phyloP scores from a whole-genome alignment of 1,140 invertebrate genomes.

The Musca domestica region DNA sequence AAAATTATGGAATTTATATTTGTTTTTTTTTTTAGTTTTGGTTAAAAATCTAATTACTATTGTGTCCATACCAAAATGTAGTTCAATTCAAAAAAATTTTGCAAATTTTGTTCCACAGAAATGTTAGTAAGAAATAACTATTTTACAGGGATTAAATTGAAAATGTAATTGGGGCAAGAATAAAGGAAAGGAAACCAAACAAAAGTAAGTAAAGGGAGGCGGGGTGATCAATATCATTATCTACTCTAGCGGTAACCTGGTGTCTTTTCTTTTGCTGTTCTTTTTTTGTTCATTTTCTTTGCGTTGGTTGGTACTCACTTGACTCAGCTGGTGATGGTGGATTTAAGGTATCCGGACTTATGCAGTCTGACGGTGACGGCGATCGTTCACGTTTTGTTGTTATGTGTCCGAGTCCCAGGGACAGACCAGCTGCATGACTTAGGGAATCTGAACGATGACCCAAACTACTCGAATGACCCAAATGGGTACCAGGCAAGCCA shows the following conservation, averaged over 20 bases:
- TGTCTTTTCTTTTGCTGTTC: neutral
- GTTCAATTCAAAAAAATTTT: too few species aligned
- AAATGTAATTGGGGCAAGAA: too few species aligned
- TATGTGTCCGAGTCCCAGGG: conserved; percentile 59
- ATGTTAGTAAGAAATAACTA: too few species aligned
- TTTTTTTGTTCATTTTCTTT: conserved; percentile 16
- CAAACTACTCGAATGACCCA: conserved; percentile 56
- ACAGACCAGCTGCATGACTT: conserved; percentile 57
- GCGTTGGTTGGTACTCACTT: conserved; percentile 62
- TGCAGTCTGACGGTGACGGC: conserved; percentile 79
- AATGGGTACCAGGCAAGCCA: conserved; percentile 63
- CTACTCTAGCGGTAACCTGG: neutral
- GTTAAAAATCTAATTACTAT: too few species aligned
- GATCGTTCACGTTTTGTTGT: conserved; percentile 75
- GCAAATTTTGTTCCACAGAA: too few species aligned
- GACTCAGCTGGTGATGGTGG: conserved; percentile 83
- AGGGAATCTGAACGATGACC: conserved; percentile 56
- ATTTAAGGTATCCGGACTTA: conserved; percentile 80
- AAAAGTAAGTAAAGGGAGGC: too few species aligned
- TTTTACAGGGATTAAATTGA: too few species aligned
- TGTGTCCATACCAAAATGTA: too few species aligned
- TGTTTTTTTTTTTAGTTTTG: too few species aligned
- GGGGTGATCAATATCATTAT: too few species aligned
- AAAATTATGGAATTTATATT: too few species aligned
- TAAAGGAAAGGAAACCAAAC: too few species aligned